Conservation (phyloP, 2,888 invertebrate genomes). For the Apotomis turbidana region DNA sequence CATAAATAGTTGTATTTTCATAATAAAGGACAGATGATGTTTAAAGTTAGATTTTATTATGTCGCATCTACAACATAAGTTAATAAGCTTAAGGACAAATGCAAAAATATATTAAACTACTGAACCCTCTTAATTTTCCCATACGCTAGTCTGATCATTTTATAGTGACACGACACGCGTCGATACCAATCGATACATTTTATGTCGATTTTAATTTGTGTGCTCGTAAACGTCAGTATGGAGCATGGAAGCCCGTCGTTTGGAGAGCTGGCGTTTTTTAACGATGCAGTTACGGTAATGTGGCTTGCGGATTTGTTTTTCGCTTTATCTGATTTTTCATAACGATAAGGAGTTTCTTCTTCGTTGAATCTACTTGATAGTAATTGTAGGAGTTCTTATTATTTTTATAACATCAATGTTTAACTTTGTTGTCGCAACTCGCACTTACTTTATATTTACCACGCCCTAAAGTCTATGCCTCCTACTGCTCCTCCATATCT, state of each 20-base stretch:
- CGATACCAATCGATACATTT: conserved; percentile 74
- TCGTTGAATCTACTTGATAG: too few species aligned
- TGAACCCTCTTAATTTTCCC: conserved; percentile 1
- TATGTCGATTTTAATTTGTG: conserved; percentile 77
- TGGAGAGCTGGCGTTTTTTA: conserved; percentile 71
- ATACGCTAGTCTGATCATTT: conserved; percentile 45
- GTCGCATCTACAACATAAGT: too few species aligned
- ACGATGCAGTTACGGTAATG: conserved; percentile 69
- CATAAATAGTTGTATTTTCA: too few species aligned
- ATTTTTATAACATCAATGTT: not conserved
- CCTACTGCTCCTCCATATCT: too few species aligned
- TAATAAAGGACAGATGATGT: too few species aligned
- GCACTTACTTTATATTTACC: too few species aligned
- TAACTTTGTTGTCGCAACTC: too few species aligned
- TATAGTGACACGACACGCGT: conserved; percentile 74
- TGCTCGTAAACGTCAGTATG: conserved; percentile 75
- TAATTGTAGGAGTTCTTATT: not conserved
- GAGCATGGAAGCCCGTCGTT: conserved; percentile 63
- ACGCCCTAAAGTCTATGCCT: too few species aligned
- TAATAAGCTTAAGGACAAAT: too few species aligned
- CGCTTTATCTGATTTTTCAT: conserved; percentile 17
- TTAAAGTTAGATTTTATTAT: too few species aligned
- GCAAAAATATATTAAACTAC: not conserved
- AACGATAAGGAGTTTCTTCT: not conserved
- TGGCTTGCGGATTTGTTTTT: conserved; percentile 51